These are phyloP conservation scores for Sogatella furcifera DNA, from an alignment of 1,140 invertebrate species.

Conservation along the genomic window DNA sequence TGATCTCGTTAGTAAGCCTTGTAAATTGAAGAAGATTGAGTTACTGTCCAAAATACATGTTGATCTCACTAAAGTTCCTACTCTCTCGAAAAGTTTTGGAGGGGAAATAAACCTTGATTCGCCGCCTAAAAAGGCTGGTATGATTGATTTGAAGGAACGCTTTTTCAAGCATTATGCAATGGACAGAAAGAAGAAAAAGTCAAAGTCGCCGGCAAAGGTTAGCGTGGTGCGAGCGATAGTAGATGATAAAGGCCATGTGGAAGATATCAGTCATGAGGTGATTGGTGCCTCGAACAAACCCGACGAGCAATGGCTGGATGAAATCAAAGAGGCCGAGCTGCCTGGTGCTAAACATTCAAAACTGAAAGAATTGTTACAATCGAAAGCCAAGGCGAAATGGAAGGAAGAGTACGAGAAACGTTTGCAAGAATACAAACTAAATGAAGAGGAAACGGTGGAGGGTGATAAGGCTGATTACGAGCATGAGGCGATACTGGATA, in stretches of 20 bases:
- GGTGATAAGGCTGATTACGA: background rate
- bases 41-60: background rate
- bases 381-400: background rate
- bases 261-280: background rate
- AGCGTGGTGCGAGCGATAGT: background rate
- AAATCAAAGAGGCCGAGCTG: background rate
- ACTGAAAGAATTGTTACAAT: background rate
- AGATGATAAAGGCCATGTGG: background rate
- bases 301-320: background rate
- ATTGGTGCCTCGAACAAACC: background rate
- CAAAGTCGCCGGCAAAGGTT: background rate
- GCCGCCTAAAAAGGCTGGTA: background rate
- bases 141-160: background rate
- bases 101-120: background rate
- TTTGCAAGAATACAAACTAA: background rate
- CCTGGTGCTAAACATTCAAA: background rate
- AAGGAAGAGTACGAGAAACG: background rate
- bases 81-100: background rate
- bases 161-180: background rate
- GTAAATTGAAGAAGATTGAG: too few relatives aligned
- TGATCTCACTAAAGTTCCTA: background rate
- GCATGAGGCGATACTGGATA: background rate
- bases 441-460: background rate
- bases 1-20: too few relatives aligned
- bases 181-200: background rate